Evolutionary conservation across 2,888 invertebrate species (phyloP).

Genomic region (Saturnia pavonia): DNA sequence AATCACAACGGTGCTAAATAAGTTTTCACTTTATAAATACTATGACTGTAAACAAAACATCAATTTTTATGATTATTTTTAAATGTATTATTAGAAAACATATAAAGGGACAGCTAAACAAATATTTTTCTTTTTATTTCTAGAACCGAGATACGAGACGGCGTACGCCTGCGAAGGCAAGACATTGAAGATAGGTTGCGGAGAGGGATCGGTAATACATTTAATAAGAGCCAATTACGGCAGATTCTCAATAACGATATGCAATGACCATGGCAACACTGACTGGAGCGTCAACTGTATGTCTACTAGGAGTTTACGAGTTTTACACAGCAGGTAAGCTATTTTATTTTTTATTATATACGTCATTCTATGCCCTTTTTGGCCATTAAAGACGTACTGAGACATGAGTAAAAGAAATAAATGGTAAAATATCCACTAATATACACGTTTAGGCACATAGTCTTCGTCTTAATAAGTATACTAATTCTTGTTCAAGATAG

Average conservation of each 20-base stretch:
- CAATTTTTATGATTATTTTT: too few relatives aligned
- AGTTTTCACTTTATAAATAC: too few relatives aligned
- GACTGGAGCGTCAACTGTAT: conserved; percentile 98
- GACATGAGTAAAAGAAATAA: too few relatives aligned
- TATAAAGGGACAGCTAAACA: neutral
- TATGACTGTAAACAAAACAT: too few relatives aligned
- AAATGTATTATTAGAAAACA: neutral
- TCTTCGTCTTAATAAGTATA: too few relatives aligned
- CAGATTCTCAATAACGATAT: conserved; percentile 96
- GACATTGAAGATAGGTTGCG: conserved; percentile 93
- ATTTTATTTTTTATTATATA: neutral
- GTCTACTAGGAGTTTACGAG: conserved; percentile 93
- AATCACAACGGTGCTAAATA: too few relatives aligned
- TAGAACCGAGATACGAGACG: conserved; percentile 92
- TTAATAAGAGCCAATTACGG: conserved; percentile 97
- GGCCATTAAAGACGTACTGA: too few relatives aligned
- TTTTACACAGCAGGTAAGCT: conserved; percentile 91
- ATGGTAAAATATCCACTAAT: too few relatives aligned
- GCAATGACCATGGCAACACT: conserved; percentile 97
- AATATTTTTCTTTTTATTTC: conserved; percentile 33
- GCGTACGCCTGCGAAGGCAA: conserved; percentile 97
- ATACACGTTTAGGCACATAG: too few relatives aligned
- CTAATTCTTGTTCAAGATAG: too few relatives aligned
- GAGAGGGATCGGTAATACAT: conserved; percentile 93
- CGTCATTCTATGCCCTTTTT: too few relatives aligned